Conservation (phyloP, 1,140 invertebrate species). For the Helicoverpa armigera region DNA sequence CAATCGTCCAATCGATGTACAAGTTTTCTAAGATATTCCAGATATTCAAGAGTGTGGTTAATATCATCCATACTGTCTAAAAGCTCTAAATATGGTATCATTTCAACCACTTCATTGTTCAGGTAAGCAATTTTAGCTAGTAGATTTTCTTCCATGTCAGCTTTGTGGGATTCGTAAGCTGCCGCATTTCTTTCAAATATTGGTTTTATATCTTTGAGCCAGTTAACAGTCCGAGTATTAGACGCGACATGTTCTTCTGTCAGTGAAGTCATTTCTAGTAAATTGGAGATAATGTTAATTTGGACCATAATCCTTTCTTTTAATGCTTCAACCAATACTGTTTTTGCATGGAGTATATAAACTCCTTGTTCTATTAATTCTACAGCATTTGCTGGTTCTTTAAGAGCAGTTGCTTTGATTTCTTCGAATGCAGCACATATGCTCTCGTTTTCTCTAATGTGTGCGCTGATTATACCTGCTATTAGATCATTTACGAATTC, state of each 20-base stretch:
- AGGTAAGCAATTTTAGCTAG: constrained; percentile 90
- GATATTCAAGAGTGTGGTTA: constrained; percentile 88
- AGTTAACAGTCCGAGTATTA: constrained; percentile 90
- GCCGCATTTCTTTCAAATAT: constrained; percentile 91
- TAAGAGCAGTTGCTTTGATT: constrained; percentile 87
- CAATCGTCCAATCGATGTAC: constrained; percentile 91
- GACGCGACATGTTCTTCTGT: constrained; percentile 89
- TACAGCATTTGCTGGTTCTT: constrained; percentile 90
- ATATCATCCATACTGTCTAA: constrained; percentile 91
- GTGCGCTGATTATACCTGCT: constrained; percentile 75
- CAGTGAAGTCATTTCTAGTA: constrained; percentile 90
- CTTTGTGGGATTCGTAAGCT: constrained; percentile 93
- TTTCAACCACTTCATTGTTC: constrained; percentile 89
- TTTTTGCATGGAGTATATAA: constrained; percentile 89
- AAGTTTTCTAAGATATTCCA: constrained; percentile 91
- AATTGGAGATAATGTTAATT: constrained; percentile 88
- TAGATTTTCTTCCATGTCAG: constrained; percentile 92
- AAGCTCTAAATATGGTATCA: constrained; percentile 89
- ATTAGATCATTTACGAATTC: constrained; percentile 82
- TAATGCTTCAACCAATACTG: constrained; percentile 88
- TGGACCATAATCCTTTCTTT: constrained; percentile 88
- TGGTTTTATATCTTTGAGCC: constrained; percentile 90
- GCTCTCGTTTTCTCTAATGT: constrained; percentile 86
- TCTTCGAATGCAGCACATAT: constrained; percentile 89
- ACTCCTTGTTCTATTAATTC: constrained; percentile 91